Base-by-base conservation (phyloP, 2,888 invertebrate species). In the Chrysotoxum bicinctum region DNA sequence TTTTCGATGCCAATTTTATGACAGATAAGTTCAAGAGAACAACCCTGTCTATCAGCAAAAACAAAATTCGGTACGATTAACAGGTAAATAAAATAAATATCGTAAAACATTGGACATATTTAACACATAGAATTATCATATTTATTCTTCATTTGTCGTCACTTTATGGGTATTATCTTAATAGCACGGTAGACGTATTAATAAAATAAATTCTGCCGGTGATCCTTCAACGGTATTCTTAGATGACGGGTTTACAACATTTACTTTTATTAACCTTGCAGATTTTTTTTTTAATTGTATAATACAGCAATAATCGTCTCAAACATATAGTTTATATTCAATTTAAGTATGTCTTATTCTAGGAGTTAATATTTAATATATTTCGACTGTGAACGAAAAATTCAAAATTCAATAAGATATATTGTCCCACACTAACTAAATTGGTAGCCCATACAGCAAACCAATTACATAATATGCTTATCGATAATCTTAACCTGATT, bases 71-170 rank as follows among this genome's bases (percentile, higher is more conserved):
- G 16, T 54, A 54, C 16, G 30, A 30, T 54, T 54, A 30, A 16
- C 54, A 54, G n/a, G 30, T 54, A 30, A 30, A 54, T 30, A 32
- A 56, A 54, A 32, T 30, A 54, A 26, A 54, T 26, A 52, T 54
- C 9, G 14, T 16, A 54, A 54, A 32, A 56, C 50, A 7, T 52
- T 26, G 50, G 50, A 52, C 50, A 52, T 52, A 26, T 45, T 12
- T 45, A 45, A 3, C 45, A 45, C 10, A 19, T 19, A 45, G 19
- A 45, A 4, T 45, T 45, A 19, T 45, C 16, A 43, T 16, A 9
- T 43, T 16, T 45, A 45, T 19, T 10, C 19, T 45, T 45, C 19
- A 19, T 16, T 45, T 9, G 19, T 45, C 19, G 45, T 50, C 50
- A 50, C 23, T 50, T 48, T 45, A 45, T 45, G 10, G 2, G 19